Conservation (phyloP, 2,113 vertebrate species). For the Amblyornis subalaris region DNA sequence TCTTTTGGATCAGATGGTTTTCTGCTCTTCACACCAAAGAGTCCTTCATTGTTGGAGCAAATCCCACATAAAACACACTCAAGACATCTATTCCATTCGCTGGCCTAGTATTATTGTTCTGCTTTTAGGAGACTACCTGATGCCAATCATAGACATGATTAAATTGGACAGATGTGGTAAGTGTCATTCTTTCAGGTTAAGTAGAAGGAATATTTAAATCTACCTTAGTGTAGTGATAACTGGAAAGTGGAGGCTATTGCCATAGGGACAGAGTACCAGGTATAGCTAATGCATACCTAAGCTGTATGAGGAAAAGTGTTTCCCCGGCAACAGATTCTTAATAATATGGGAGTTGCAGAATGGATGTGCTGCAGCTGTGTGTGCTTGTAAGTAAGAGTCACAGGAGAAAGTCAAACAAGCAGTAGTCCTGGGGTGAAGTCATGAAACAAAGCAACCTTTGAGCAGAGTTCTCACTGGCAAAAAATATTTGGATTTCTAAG, state of each 20-base stretch:
- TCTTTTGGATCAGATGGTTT: not conserved
- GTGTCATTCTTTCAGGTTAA: not conserved
- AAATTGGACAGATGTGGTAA: not conserved
- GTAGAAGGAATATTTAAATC: not conserved
- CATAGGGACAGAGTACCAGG: not conserved
- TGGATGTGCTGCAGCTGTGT: not conserved
- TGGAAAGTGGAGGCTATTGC: not conserved
- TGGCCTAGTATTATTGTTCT: not conserved
- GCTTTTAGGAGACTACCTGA: not conserved
- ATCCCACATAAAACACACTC: not conserved
- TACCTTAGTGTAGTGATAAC: not conserved
- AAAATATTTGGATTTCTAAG: not conserved
- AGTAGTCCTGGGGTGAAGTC: not conserved
- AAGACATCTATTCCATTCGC: not conserved
- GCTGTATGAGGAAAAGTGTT: rapidly evolving
- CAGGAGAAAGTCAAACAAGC: not conserved
- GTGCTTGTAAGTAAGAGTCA: not conserved
- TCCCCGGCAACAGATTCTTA: not conserved
- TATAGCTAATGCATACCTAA: not conserved
- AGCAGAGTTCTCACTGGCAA: not conserved
- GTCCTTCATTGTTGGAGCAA: not conserved
- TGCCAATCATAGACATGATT: not conserved
- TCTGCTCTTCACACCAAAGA: not conserved
- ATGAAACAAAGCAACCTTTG: not conserved
- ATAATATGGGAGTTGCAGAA: rapidly evolving